Evolutionary conservation across 2,113 vertebrate genomes (phyloP).

Genomic region (Potamarius usumacintae): DNA sequence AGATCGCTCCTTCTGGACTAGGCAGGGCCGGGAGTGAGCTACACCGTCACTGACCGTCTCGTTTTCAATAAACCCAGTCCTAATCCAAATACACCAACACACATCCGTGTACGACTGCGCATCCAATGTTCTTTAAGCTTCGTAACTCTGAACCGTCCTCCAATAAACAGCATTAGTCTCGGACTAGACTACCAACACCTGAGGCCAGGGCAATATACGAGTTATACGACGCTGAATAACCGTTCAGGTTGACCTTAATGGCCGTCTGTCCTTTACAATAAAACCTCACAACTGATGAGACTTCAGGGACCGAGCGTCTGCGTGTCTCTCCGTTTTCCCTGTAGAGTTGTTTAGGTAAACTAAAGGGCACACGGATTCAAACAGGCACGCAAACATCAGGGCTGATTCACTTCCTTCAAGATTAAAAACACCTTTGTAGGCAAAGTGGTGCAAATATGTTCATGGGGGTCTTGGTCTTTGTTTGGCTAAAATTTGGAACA

Average conservation of each 20-base stretch:
- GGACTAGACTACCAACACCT: background rate
- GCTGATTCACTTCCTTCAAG: conserved; percentile 72
- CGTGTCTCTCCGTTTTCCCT: background rate
- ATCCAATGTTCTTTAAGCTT: background rate
- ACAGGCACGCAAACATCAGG: conserved; percentile 43
- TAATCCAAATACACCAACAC: background rate
- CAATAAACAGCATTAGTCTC: background rate
- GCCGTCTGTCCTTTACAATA: background rate
- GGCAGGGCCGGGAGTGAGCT: too few species aligned
- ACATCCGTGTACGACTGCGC: background rate
- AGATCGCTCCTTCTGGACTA: too few species aligned
- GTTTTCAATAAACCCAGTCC: background rate
- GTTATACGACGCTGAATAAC: background rate
- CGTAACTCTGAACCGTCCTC: background rate
- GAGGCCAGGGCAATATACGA: background rate
- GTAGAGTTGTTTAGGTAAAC: background rate
- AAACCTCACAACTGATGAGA: background rate
- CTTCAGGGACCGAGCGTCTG: background rate
- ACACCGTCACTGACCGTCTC: too few species aligned
- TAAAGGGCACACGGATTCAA: conserved; percentile 25
- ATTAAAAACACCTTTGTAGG: conserved; percentile 76
- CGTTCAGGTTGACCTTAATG: background rate
- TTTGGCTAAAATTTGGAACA: conserved; percentile 63
- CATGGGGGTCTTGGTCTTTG: conserved; percentile 36
- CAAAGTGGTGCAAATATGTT: conserved; percentile 73